Percentiles rank a stretch among this genome's conserved stretches.
Evolutionary conservation across 1,140 invertebrate genomes (phyloP).

Genomic region (Pseudachorutes palmiensis): DNA sequence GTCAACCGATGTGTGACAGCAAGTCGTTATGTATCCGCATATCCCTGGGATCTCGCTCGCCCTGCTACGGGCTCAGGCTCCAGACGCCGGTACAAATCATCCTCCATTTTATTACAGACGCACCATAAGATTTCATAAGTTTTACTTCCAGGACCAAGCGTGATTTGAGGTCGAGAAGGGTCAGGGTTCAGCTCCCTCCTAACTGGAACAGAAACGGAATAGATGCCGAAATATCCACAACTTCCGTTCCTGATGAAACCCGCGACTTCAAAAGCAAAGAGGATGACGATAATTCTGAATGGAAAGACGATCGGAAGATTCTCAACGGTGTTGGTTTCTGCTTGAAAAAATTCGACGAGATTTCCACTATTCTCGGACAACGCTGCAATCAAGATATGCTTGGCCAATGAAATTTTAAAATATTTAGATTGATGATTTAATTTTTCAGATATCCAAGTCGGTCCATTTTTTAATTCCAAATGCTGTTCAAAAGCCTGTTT

Average conservation of each 20-base stretch:
- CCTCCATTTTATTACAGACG: too few species aligned
- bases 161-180: neutral
- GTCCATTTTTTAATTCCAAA: neutral
- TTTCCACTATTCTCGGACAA: neutral
- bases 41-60: slow-evolving; percentile 21
- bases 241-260: too few species aligned
- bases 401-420: too few species aligned
- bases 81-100: too few species aligned
- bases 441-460: too few species aligned
- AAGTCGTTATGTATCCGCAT: slow-evolving; percentile 9
- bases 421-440: too few species aligned
- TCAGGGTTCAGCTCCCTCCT: neutral
- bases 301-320: neutral
- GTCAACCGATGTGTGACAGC: slow-evolving; percentile 1
- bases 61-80: slow-evolving; percentile 1
- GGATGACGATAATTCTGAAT: too few species aligned
- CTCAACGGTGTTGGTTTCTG: neutral
- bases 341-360: neutral
- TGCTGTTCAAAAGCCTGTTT: neutral
- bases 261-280: too few species aligned
- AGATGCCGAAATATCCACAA: too few species aligned
- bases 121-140: neutral
- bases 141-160: neutral
- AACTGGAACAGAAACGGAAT: too few species aligned
- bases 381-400: neutral